Percentiles rank a stretch among this genome's conserved stretches.
phyloP scores from a whole-genome alignment of 1,140 invertebrate species.

The Diachasma alloeum region DNA sequence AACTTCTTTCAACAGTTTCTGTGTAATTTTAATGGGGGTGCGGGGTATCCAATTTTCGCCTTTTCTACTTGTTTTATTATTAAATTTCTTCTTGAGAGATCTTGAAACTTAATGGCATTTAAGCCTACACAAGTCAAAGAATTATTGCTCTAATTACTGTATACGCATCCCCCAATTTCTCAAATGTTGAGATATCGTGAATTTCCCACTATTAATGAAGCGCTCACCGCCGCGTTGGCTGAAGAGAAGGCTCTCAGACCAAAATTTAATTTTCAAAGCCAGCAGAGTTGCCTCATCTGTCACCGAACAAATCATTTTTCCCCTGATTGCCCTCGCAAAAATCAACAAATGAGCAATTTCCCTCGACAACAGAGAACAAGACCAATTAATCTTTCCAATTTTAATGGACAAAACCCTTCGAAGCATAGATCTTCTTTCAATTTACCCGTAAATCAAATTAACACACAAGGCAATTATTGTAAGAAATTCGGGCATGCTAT shows the following conservation, averaged over 20 bases:
- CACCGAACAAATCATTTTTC: not conserved
- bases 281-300: slow-evolving; percentile 24
- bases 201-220: not conserved
- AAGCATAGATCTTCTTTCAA: not conserved
- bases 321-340: not conserved
- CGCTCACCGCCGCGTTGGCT: not conserved
- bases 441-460: not conserved
- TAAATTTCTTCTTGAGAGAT: too few relatives aligned
- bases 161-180: not conserved
- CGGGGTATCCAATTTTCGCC: too few relatives aligned
- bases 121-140: too few relatives aligned
- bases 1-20: too few relatives aligned
- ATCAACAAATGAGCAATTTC: not conserved
- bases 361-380: not conserved
- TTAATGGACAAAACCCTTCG: not conserved
- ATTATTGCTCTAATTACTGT: too few relatives aligned
- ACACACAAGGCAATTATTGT: not conserved
- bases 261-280: not conserved
- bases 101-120: too few relatives aligned
- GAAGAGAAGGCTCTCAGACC: not conserved
- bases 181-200: slow-evolving; percentile 3
- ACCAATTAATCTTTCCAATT: not conserved
- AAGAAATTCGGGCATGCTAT: slow-evolving; percentile 2
- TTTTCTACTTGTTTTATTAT: too few relatives aligned
- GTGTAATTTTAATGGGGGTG: too few relatives aligned